Evolutionary conservation across 2,888 invertebrate species (phyloP).

Genomic region (Parnassius mnemosyne): DNA sequence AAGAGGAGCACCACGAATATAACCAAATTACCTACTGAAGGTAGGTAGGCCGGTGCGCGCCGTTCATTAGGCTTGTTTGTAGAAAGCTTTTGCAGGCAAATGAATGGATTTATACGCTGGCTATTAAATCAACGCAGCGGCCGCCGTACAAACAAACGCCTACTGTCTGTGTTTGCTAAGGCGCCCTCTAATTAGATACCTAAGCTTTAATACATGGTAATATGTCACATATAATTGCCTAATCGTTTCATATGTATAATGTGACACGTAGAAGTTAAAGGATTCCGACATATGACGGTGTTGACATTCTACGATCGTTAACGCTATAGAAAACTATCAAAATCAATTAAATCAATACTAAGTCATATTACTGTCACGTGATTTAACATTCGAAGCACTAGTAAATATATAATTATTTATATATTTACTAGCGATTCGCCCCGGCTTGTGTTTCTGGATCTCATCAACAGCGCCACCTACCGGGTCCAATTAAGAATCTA

Average conservation of each 20-base stretch:
- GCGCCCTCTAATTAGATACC: constrained; percentile 37
- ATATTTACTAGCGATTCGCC: no score
- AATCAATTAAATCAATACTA: no score
- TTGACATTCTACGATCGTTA: no score
- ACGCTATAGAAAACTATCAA: no score
- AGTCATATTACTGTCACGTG: no score
- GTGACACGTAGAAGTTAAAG: no score
- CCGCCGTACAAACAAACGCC: constrained; percentile 38
- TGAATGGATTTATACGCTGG: constrained; percentile 57
- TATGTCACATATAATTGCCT: constrained; percentile 6
- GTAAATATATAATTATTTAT: no score
- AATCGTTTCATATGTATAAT: neutral
- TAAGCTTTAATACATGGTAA: constrained; percentile 18
- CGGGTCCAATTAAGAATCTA: no score
- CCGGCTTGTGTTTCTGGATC: no score
- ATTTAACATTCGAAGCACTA: no score
- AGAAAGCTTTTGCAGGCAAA: constrained; percentile 53
- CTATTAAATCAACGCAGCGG: constrained; percentile 54
- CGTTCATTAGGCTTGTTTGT: constrained; percentile 70
- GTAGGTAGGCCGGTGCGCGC: constrained; percentile 34
- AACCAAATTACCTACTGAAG: constrained; percentile 54
- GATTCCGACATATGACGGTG: neutral
- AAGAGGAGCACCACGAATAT: constrained; percentile 50
- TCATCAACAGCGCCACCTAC: no score
- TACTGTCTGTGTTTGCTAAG: constrained; percentile 49